A percentile compares a stretch with the other conserved stretches of the same genome.
Evolutionary conservation across 2,797 vertebrate species (phyloP).

Genomic region (Argya squamiceps): DNA sequence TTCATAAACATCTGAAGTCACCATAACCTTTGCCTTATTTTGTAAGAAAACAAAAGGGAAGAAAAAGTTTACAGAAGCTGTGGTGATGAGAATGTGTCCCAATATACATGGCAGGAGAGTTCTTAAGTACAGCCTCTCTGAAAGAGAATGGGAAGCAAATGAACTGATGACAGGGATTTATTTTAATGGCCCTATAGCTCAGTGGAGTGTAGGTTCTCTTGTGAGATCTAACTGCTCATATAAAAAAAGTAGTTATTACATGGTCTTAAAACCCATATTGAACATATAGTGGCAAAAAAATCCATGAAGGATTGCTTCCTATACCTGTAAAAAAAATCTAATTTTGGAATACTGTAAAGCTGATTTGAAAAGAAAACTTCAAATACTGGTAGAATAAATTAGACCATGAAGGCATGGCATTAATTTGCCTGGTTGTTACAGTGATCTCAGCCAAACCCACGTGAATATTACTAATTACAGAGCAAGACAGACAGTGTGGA

Average conservation of each 20-base stretch:
- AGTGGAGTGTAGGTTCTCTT: not conserved
- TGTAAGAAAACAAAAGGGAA: conserved; percentile 2
- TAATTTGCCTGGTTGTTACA: not conserved
- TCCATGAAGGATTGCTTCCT: not conserved
- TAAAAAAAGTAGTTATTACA: not conserved
- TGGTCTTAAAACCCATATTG: not conserved
- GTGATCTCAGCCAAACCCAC: not conserved
- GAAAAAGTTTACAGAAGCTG: not conserved
- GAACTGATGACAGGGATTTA: not conserved
- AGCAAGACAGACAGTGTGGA: not conserved
- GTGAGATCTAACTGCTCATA: not conserved
- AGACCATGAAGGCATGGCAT: not conserved
- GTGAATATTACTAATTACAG: not conserved
- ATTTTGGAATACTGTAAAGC: not conserved
- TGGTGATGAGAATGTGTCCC: not conserved
- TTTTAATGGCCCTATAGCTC: not conserved
- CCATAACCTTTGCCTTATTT: not conserved
- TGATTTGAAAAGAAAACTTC: not conserved
- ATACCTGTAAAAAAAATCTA: not conserved
- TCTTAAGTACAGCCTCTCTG: not conserved
- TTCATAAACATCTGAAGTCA: not conserved
- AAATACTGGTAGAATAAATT: not conserved
- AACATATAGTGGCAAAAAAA: not conserved
- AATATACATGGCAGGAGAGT: not conserved
- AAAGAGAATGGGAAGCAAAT: not conserved